Percentiles rank a stretch among this genome's conserved stretches.
phyloP scores from a whole-genome alignment of 2,797 vertebrate species.

The Gymnodraco acuticeps region DNA sequence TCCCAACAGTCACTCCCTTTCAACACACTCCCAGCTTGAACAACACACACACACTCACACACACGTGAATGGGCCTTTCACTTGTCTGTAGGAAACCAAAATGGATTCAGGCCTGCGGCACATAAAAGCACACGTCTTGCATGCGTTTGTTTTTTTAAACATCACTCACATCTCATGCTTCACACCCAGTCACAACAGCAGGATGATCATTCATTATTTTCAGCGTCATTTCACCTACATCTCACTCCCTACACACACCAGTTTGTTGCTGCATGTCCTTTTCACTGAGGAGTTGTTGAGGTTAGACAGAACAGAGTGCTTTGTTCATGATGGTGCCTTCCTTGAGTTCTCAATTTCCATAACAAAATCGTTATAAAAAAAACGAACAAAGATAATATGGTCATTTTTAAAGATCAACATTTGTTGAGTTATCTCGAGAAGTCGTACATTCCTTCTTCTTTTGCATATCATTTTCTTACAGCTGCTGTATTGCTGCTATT shows the following conservation, averaged over 20 bases:
- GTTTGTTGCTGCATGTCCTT: slow-evolving; percentile 43
- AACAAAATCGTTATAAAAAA: slow-evolving; percentile 23
- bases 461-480: slow-evolving; percentile 60
- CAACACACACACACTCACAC: slow-evolving; percentile 1
- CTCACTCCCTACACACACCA: slow-evolving; percentile 15
- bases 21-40: slow-evolving; percentile 9
- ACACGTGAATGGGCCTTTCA: slow-evolving; percentile 37
- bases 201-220: slow-evolving; percentile 16
- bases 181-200: slow-evolving; percentile 2
- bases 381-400: background rate
- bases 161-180: background rate
- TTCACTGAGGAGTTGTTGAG: slow-evolving; percentile 25
- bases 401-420: slow-evolving; percentile 49
- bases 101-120: slow-evolving; percentile 41
- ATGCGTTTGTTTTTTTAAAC: slow-evolving; percentile 40
- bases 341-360: slow-evolving; percentile 68
- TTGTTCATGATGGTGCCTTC: slow-evolving; percentile 81
- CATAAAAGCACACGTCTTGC: slow-evolving; percentile 63
- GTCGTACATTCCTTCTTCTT: slow-evolving; percentile 65
- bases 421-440: slow-evolving; percentile 37
- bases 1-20: slow-evolving; percentile 27
- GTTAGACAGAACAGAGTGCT: slow-evolving; percentile 46
- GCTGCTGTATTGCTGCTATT: slow-evolving; percentile 70
- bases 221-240: background rate
- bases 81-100: slow-evolving; percentile 48